Evolutionary conservation across 2,113 vertebrate genomes (phyloP).

Genomic region (Channa argus): DNA sequence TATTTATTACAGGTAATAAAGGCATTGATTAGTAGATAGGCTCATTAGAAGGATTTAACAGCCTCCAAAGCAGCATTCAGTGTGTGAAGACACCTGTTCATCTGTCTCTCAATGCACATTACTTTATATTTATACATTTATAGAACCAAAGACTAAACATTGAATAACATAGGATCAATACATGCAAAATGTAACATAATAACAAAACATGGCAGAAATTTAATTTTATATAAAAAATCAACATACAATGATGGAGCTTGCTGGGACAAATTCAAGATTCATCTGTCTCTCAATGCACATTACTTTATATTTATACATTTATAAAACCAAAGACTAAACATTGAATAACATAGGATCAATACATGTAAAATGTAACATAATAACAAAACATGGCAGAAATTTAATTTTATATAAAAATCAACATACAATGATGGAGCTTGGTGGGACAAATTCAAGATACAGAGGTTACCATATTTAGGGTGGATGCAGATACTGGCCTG

Average conservation of each 20-base stretch:
- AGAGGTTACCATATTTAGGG: conserved; percentile 6
- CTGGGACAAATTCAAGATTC: conserved; percentile 36
- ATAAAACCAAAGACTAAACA: conserved; percentile 46
- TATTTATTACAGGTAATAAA: background rate
- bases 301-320: conserved; percentile 2
- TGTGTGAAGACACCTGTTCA: conserved; percentile 79
- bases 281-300: conserved; percentile 30
- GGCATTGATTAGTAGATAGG: conserved; percentile 39
- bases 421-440: background rate
- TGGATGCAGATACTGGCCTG: conserved; percentile 2
- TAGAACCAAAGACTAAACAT: conserved; percentile 36
- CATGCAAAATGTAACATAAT: conserved; percentile 36
- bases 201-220: conserved; percentile 22
- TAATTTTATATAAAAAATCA: conserved; percentile 2
- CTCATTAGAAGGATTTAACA: conserved; percentile 15
- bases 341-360: too few relatives aligned
- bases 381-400: too few relatives aligned
- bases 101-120: conserved; percentile 27
- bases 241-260: background rate
- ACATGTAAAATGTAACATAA: too few relatives aligned
- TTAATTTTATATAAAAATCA: too few relatives aligned
- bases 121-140: conserved; percentile 12
- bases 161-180: conserved; percentile 24
- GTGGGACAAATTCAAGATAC: conserved; percentile 22
- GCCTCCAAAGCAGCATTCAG: conserved; percentile 59